Evolutionary conservation across 2,888 invertebrate genomes (phyloP), one percentile per base, ranked within the genome.

Genomic region (Papilio elwesi): DNA sequence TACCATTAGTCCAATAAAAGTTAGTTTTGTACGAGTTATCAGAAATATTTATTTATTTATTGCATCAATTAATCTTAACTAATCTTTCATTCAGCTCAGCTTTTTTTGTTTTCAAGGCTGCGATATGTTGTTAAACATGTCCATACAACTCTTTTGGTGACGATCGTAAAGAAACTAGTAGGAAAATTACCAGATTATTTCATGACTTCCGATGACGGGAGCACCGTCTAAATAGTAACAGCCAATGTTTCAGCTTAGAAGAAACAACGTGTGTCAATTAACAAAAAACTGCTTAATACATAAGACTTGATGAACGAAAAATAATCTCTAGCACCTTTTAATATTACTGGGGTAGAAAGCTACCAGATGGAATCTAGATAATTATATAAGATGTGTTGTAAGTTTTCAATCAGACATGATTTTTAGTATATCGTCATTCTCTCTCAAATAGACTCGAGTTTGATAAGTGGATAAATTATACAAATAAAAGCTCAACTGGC

Each of bases 51-150:
- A 7, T 43, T 15, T 6, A n/a, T 59, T 43, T 15, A 59, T 4
- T 2, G 59, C 43, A 43, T 10, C n/a, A 43, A 59, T 43, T 59
- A 59, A 59, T 59, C 59, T 59, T 15, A n/a, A 6, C 43, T 9
- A 59, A 43, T 43, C 8, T 43, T 43, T 43, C 43, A 43, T 43
- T 43, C 43, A 59, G 43, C 43, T 59, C n/a, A 15, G n/a, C 59
- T 43, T 62, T 62, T 62, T 62, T 43, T 59, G 38, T 62, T 15
- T 62, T 36, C 26, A 59, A 59, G 36, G 43, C 38, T 38, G 36
- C 59, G 78, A 81, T 82, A 81, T 83, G 83, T 82, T 83, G 81
- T 84, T 43, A 62, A 62, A 62, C 38, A n/a, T 43, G 43, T 38
- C 59, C 43, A 62, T 43, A 4, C 43, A 62, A 62, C 59, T 62